Conservation (phyloP, 37 sponge, comb jelly and placozoan genomes). For the Corticium candelabrum region DNA sequence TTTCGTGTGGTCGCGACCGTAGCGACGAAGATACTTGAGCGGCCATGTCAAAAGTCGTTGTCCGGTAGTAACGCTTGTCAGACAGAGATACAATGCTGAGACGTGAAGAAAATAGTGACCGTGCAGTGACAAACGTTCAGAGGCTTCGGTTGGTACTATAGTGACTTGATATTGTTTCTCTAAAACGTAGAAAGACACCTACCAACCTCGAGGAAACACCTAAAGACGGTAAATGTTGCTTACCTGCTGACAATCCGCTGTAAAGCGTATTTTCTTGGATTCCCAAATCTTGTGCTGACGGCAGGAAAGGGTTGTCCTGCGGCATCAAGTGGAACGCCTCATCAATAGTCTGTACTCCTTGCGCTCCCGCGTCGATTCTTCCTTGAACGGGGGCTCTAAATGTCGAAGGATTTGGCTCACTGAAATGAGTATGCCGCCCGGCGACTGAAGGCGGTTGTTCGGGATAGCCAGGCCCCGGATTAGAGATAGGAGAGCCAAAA, state of each 20-base stretch:
- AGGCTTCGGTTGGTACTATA: background rate
- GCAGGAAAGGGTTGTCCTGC: background rate
- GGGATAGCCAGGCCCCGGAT: background rate
- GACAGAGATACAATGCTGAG: background rate
- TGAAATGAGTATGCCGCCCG: too few relatives aligned
- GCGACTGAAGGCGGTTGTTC: background rate
- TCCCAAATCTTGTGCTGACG: background rate
- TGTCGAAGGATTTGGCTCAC: too few relatives aligned
- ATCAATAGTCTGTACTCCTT: background rate
- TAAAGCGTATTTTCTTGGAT: background rate
- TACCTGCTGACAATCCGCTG: background rate
- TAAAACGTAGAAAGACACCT: background rate
- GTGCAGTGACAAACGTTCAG: background rate
- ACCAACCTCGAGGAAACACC: background rate
- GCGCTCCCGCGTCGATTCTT: background rate
- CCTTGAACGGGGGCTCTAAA: background rate
- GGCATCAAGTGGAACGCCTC: background rate
- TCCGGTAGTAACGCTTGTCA: background rate
- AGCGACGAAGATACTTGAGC: constrained; percentile 7
- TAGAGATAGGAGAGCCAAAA: background rate
- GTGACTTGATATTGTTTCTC: background rate
- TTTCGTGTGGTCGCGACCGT: constrained; percentile 8
- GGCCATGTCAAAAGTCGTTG: background rate
- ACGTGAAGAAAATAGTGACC: background rate
- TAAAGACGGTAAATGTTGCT: too few relatives aligned